Conservation (phyloP, 2,113 vertebrate genomes). For the Thunnus maccoyii region DNA sequence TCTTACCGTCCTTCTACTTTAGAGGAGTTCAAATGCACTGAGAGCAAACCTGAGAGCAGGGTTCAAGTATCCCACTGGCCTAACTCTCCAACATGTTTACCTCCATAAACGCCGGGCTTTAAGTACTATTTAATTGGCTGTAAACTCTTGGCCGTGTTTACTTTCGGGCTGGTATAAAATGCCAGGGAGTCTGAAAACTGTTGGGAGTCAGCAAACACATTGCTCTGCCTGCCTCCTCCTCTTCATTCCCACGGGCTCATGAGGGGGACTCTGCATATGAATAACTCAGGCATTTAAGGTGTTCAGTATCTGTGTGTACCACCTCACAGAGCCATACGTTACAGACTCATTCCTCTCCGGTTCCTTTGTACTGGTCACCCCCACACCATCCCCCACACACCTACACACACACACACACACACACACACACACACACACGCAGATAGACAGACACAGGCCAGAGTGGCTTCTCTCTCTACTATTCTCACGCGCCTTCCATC, state of each 20-base stretch:
- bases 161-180: conserved; percentile 91
- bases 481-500: conserved; percentile 73
- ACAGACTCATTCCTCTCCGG: conserved; percentile 81
- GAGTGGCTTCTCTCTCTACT: conserved; percentile 45
- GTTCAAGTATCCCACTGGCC: conserved; percentile 73
- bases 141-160: conserved; percentile 91
- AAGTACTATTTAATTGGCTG: conserved; percentile 96
- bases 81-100: conserved; percentile 91
- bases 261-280: conserved; percentile 84
- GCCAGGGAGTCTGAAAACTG: conserved; percentile 88
- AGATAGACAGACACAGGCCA: conserved; percentile 30
- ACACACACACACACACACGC: conserved; percentile 84
- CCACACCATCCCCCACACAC: conserved; percentile 74
- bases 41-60: conserved; percentile 70
- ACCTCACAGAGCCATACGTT: conserved; percentile 84
- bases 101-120: conserved; percentile 87
- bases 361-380: conserved; percentile 80
- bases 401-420: conserved; percentile 80
- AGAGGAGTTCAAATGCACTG: conserved; percentile 52
- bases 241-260: conserved; percentile 87
- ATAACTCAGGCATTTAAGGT: conserved; percentile 89
- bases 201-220: conserved; percentile 85
- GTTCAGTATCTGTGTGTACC: conserved; percentile 92
- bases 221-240: conserved; percentile 44
- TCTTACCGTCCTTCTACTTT: conserved; percentile 71